Conservation (phyloP, 2,888 invertebrate genomes). For the Cataglyphis albicans region DNA sequence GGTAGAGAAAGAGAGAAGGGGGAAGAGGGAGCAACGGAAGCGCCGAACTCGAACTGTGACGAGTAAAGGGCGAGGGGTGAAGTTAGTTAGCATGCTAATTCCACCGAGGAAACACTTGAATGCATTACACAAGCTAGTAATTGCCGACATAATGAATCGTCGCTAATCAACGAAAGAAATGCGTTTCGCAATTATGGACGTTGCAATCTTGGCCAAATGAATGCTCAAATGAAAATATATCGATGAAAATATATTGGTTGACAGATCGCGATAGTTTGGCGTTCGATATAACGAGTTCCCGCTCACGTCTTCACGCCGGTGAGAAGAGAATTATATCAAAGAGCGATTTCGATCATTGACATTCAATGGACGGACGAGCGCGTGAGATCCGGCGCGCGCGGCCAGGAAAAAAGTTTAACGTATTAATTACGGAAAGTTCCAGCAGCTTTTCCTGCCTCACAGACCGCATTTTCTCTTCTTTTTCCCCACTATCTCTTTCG, state of each 20-base stretch:
- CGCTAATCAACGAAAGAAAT: slow-evolving; percentile 81
- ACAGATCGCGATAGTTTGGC: slow-evolving; percentile 54
- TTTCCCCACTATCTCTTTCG: slow-evolving; percentile 49
- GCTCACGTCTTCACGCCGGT: slow-evolving; percentile 68
- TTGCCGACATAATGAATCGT: slow-evolving; percentile 81
- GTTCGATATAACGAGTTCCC: slow-evolving; percentile 57
- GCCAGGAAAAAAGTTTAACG: slow-evolving; percentile 73
- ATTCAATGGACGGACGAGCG: slow-evolving; percentile 68
- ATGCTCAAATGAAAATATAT: slow-evolving; percentile 53
- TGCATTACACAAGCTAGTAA: slow-evolving; percentile 83
- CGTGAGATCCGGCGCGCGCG: slow-evolving; percentile 65
- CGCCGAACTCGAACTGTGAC: slow-evolving; percentile 69
- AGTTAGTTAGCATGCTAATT: slow-evolving; percentile 82
- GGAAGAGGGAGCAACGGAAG: not conserved
- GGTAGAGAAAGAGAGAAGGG: slow-evolving; percentile 34
- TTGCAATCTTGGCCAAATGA: not conserved
- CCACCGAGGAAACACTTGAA: slow-evolving; percentile 81
- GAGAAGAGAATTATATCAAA: slow-evolving; percentile 73
- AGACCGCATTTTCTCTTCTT: slow-evolving; percentile 33
- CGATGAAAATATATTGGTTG: slow-evolving; percentile 1
- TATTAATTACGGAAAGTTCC: slow-evolving; percentile 76
- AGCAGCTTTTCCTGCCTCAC: slow-evolving; percentile 39
- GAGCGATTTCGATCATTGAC: slow-evolving; percentile 75
- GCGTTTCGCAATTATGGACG: slow-evolving; percentile 34
- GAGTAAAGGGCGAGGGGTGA: slow-evolving; percentile 62